Evolutionary conservation across 30 jellyfish, hydroid and myxozoan species (phyloP).

Genomic region (Chrysaora quinquecirrha): DNA sequence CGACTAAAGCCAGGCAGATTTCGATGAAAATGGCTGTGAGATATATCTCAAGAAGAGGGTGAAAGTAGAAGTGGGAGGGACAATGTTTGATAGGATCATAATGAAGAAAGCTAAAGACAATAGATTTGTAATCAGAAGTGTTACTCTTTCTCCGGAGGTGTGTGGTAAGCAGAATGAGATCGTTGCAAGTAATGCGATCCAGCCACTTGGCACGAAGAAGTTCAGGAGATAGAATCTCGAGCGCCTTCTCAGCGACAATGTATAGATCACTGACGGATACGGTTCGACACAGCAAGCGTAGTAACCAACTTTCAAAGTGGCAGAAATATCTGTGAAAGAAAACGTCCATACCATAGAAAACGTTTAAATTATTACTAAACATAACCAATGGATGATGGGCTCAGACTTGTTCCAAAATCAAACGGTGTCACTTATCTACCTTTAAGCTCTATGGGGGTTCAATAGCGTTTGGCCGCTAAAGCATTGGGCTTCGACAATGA

Average conservation of each 20-base stretch:
- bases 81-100: constrained; percentile 63
- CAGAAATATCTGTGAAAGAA: constrained; percentile 44
- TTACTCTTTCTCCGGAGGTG: constrained; percentile 77
- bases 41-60: constrained; percentile 73
- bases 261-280: constrained; percentile 65
- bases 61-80: constrained; percentile 82
- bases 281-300: constrained; percentile 89
- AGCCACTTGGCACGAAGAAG: constrained; percentile 66
- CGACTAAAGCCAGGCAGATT: constrained; percentile 43
- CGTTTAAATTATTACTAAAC: no score
- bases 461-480: no score
- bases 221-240: constrained; percentile 61
- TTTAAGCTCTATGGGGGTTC: no score
- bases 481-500: no score
- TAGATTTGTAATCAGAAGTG: constrained; percentile 73
- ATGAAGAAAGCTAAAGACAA: constrained; percentile 76
- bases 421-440: no score
- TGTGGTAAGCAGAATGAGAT: constrained; percentile 77
- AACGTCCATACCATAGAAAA: no score
- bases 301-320: constrained; percentile 25
- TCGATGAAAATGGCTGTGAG: constrained; percentile 61
- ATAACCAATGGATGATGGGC: no score
- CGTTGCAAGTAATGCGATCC: constrained; percentile 66
- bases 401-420: no score
- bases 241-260: constrained; percentile 58